Base-by-base conservation (phyloP, 1,140 invertebrate species). In the Capitella teleta region DNA sequence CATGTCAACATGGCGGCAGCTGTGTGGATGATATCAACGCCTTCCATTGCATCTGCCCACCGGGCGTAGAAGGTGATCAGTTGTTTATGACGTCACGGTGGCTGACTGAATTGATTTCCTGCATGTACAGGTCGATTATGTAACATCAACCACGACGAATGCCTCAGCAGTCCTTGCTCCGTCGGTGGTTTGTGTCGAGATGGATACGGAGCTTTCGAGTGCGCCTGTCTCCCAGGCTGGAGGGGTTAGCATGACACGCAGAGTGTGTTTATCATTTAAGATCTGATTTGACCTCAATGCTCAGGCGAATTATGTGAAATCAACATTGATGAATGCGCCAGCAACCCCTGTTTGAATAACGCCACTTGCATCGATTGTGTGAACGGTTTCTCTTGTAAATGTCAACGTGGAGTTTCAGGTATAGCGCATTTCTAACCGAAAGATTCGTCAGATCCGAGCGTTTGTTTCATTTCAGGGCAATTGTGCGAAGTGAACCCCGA, bases 271-370 rank as follows among this genome's bases (percentile, higher is more conserved):
- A 10, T 8, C 8, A 32, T n/a, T n/a, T 10, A 8, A 10, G n/a
- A 32, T 10, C n/a, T 10, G n/a, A 10, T 10, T n/a, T 10, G n/a
- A 10, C 30, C 12, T 19, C 19, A 10, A 12, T 12, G 10, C 8
- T 32, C 30, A 32, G n/a, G n/a, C n/a, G 30, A 32, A 10, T 10
- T 21, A 6, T 40, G 14, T 5, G 10, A 40, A 2, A 8, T 6
- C 19, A 24, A 40, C 25, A 40, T 40, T n/a, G 38, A 40, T 10
- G 38, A 40, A 40, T 40, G 38, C 38, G 25, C 19, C 25, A 80
- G 82, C 18, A 5, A n/a, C 10, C 51, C 51, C 8, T 56, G 54
- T 47, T n/a, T n/a, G n/a, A n/a, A n/a, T n/a, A n/a, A n/a, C n/a
- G n/a, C n/a, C n/a, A n/a, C n/a, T n/a, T n/a, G n/a, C n/a, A 21